Base-by-base conservation (phyloP, 2,797 vertebrate genomes). In the Anguilla megastoma region DNA sequence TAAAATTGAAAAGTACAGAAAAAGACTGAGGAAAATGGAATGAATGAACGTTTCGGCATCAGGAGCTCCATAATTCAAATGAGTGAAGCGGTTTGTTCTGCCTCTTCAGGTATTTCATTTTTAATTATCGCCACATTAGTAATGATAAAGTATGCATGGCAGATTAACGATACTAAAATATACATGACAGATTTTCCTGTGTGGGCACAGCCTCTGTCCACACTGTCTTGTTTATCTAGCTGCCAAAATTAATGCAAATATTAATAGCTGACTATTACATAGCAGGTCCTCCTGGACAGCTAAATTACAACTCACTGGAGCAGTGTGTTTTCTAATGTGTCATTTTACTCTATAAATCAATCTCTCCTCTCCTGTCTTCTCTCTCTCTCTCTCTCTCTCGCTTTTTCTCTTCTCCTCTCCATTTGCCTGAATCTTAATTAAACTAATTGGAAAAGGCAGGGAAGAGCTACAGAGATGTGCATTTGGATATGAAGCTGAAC, bases 101-200 rank as follows among this genome's bases (percentile, higher is more conserved):
- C 92, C 90, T 90, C 93, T 93, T 90, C 92, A 76, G 89, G 86
- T 84, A 87, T 88, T 89, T 92, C 90, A 89, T 91, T 93, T 95
- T 91, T 95, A 95, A 96, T 96, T 94, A 95, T 94, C 93, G 88
- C 93, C 91, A 92, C 93, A 95, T 95, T 94, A 93, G 92, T 92
- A 94, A 92, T 93, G 92, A 93, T 36, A 79, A 69, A 83, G 58
- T 52, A 52, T 54, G 27, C 48, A 12, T 84, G 36, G 58, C 79
- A 14, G 85, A 84, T 82, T 52, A 33, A 24, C 87, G 9, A 84
- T 27, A 56, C 69, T 91, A 86, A 91, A 92, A 85, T 88, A 88
- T 86, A 91, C 90, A 90, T 90, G 93, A 88, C 92, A 91, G 91
- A 89, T 90, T 41, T 90, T 36, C 50, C 86, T 87, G 83, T 89